Evolutionary conservation across 1,140 invertebrate genomes (phyloP), one percentile per base, ranked within the genome.

Genomic region (Drosophila kepulauana): DNA sequence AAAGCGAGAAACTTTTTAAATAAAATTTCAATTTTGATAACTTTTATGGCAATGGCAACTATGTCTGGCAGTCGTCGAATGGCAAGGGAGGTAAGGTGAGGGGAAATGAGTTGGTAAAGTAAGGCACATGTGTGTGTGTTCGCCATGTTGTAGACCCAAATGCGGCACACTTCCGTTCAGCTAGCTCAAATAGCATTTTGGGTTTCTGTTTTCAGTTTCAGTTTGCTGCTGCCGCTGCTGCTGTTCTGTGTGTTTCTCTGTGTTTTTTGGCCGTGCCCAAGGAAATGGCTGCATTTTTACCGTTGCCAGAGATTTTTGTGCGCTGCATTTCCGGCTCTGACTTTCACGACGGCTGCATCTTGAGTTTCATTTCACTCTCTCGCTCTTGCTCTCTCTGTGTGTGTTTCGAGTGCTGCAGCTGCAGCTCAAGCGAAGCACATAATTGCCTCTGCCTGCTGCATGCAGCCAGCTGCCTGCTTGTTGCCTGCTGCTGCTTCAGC

Each of bases 351-450:
- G 77, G 76, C 85, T 69, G 82, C 81, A 89, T 70, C 72, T 78
- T 78, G 58, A 75, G 74, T 67, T 67, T 5, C 6, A 5, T 66
- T 67, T 8, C 5, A 25, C 20, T 25, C 20, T 25, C 3, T 25
- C 0, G 20, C 20, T 25, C 20, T 25, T 3, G 3, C 30, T 16
- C 52, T 16, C 52, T 25, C 38, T 16, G 51, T 70, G 46, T 71
- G 61, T 67, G 13, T 67, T 45, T 38, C 56, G 46, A 70, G 72
- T 75, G 64, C 65, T 70, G 52, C 20, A 20, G 20, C 52, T 57
- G 81, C 71, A 81, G 68, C 82, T 86, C 78, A 86, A 86, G 82
- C 82, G 81, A 89, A 89, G 85, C 85, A 89, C 85, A 89, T 89
- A 89, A 89, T 89, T 89, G 85, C 81, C 85, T 89, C 75, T 80